Evolutionary conservation across 1,140 invertebrate genomes (phyloP).

Genomic region (Lasaia peninsularis): DNA sequence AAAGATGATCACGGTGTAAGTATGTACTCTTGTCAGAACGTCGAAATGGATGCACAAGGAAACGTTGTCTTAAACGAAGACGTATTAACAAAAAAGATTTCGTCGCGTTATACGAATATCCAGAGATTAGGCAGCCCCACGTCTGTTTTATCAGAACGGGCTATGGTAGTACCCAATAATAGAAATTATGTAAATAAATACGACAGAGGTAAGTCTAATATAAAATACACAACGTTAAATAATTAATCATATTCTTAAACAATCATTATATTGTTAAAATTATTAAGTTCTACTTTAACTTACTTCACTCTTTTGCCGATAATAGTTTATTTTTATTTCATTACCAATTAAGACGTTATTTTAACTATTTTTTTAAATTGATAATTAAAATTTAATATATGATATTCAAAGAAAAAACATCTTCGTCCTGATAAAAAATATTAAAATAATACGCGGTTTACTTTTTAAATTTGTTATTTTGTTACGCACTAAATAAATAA

Average conservation of each 20-base stretch:
- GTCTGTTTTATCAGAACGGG: slow-evolving; percentile 39
- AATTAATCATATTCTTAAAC: neutral
- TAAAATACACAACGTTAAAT: neutral
- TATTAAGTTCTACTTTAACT: too few relatives aligned
- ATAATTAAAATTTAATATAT: too few relatives aligned
- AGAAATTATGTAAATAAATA: slow-evolving; percentile 14
- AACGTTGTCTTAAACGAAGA: slow-evolving; percentile 66
- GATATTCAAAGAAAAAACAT: too few relatives aligned
- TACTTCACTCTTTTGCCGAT: too few relatives aligned
- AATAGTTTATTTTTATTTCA: too few relatives aligned
- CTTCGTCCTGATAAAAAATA: too few relatives aligned
- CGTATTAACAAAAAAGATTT: slow-evolving; percentile 39
- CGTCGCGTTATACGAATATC: slow-evolving; percentile 22
- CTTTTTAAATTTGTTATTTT: too few relatives aligned
- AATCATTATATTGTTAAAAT: neutral
- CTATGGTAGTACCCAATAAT: neutral
- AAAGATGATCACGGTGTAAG: slow-evolving; percentile 63
- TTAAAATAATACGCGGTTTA: too few relatives aligned
- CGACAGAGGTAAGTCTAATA: slow-evolving; percentile 23
- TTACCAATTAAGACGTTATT: too few relatives aligned
- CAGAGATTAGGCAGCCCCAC: slow-evolving; percentile 42
- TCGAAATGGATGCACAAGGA: slow-evolving; percentile 64
- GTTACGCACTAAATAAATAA: too few relatives aligned
- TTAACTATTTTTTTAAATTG: too few relatives aligned
- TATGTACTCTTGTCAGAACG: slow-evolving; percentile 63